Evolutionary conservation across 2,113 vertebrate species (phyloP).

Genomic region (Micronycteris hirsuta): DNA sequence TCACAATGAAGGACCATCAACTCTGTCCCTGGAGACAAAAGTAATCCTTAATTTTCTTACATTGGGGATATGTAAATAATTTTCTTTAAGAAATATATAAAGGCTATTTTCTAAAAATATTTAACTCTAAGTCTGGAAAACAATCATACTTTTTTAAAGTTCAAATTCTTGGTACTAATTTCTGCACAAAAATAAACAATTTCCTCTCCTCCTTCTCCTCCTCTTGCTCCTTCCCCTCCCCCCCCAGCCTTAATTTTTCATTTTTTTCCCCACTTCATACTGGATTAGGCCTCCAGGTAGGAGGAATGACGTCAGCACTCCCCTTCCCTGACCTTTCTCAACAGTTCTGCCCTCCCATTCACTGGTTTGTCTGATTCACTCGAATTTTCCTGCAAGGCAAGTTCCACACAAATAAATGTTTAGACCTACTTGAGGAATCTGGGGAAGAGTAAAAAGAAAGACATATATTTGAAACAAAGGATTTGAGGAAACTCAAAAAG

Average conservation of each 20-base stretch:
- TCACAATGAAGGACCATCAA: not conserved
- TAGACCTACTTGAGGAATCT: conserved; percentile 41
- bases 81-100: not conserved
- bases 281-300: not conserved
- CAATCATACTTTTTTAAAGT: conserved; percentile 1
- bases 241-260: not conserved
- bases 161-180: not conserved
- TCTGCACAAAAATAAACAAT: conserved; percentile 20
- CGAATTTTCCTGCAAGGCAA: conserved; percentile 35
- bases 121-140: conserved; percentile 6
- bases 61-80: not conserved
- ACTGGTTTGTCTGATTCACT: conserved; percentile 38
- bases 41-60: conserved; percentile 1
- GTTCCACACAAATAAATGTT: conserved; percentile 69
- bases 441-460: conserved; percentile 29
- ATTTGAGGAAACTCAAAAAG: not conserved
- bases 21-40: not conserved
- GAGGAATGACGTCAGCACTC: not conserved
- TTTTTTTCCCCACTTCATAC: not conserved
- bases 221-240: not conserved
- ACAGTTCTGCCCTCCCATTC: not conserved
- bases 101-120: conserved; percentile 29
- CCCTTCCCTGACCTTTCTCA: not conserved
- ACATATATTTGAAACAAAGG: not conserved
- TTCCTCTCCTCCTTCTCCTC: not conserved